Conservation (phyloP, 2,797 vertebrate genomes). For the Vireo griseus region DNA sequence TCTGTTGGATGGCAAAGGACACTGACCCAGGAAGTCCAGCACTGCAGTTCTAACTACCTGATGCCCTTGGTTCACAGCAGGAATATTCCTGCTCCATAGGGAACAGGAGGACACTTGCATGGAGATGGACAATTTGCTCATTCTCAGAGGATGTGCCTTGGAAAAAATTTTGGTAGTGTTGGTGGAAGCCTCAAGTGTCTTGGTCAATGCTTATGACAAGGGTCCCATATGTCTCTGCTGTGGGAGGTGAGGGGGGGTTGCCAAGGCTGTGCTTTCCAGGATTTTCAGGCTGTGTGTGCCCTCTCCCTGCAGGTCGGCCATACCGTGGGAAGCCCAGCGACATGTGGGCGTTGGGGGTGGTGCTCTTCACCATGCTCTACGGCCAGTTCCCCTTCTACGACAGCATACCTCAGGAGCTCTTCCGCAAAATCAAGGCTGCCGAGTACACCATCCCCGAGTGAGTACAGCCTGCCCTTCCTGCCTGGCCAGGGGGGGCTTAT, state of each 20-base stretch:
- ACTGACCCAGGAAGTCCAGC: neutral
- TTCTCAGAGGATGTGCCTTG: accelerated
- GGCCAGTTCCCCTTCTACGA: conserved; percentile 99
- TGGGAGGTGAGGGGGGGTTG: accelerated
- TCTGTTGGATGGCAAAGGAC: neutral
- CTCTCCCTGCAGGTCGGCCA: conserved; percentile 82
- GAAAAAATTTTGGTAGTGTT: neutral
- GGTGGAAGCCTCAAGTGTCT: accelerated
- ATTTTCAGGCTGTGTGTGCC: neutral
- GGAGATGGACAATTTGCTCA: neutral
- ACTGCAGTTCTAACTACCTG: neutral
- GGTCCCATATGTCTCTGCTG: accelerated
- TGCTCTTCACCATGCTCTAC: conserved; percentile 98
- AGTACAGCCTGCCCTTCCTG: conserved; percentile 64
- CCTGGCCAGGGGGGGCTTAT: neutral
- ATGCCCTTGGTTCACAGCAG: neutral
- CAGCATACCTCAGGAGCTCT: conserved; percentile 99
- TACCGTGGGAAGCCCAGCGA: conserved; percentile 97
- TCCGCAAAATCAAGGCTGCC: conserved; percentile 98
- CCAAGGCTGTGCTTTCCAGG: neutral
- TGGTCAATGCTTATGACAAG: neutral
- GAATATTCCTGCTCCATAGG: neutral
- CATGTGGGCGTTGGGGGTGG: conserved; percentile 98
- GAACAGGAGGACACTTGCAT: neutral
- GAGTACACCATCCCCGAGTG: conserved; percentile 98